A percentile compares a stretch with the other conserved stretches of the same genome.
Conservation (phyloP, 2,113 vertebrate species). For the Lutjanus erythropterus region DNA sequence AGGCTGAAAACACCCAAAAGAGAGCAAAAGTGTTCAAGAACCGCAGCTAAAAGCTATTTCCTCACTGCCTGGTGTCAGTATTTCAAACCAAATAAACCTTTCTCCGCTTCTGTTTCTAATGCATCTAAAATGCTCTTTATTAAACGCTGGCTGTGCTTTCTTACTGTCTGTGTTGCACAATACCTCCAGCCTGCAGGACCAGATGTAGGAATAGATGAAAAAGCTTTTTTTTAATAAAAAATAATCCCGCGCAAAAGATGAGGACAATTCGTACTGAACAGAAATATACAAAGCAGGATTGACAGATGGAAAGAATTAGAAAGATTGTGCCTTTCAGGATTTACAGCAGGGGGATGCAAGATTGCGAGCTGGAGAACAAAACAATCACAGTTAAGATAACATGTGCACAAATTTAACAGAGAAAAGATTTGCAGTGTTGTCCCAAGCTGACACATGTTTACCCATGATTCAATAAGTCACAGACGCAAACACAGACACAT, state of each 20-base stretch:
- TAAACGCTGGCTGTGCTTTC: not conserved
- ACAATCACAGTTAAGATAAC: constrained; percentile 14
- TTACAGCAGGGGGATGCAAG: constrained; percentile 35
- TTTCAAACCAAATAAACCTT: not conserved
- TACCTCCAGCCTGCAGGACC: not conserved
- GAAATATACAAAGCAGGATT: constrained; percentile 33
- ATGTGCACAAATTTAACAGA: not conserved
- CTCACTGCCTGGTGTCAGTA: not conserved
- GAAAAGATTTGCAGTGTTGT: constrained; percentile 18
- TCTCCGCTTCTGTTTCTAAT: not conserved
- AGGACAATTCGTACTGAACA: constrained; percentile 29
- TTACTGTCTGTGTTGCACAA: not conserved
- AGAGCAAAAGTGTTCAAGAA: not conserved
- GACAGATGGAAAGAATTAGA: constrained; percentile 48
- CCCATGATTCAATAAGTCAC: constrained; percentile 3
- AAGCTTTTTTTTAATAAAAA: constrained; percentile 7
- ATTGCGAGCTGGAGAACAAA: constrained; percentile 31
- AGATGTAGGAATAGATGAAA: constrained; percentile 44
- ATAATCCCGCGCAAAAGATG: constrained; percentile 51
- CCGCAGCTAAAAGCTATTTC: not conserved
- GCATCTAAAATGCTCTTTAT: not conserved
- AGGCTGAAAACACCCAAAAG: not conserved
- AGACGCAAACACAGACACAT: not conserved
- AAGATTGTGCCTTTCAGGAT: constrained; percentile 39
- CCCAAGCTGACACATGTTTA: not conserved